phyloP scores from a whole-genome alignment of 2,888 invertebrate genomes.

The Hypsopygia costalis region DNA sequence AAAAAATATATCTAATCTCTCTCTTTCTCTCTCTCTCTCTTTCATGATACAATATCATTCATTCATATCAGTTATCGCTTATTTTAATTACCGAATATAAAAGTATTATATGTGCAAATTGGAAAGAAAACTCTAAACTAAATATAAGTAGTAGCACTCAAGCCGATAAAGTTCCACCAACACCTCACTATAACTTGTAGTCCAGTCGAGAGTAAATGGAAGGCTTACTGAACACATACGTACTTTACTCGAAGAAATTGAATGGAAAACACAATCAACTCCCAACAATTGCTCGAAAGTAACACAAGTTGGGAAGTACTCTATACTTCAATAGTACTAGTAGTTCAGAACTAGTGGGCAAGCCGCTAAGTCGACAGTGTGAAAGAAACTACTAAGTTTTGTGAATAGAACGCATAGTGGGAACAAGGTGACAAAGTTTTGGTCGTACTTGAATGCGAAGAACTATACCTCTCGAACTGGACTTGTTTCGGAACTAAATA shows the following conservation, averaged over 20 bases:
- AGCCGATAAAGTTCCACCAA: neutral
- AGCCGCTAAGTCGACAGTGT: constrained; percentile 71
- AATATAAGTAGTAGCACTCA: neutral
- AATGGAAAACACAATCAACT: constrained; percentile 43
- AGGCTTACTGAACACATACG: constrained; percentile 10
- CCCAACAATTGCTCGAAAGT: constrained; percentile 53
- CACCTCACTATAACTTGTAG: neutral
- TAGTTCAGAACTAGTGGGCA: constrained; percentile 55
- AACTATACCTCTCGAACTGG: constrained; percentile 39
- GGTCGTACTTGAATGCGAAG: constrained; percentile 41
- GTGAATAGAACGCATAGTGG: constrained; percentile 55
- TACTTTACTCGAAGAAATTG: constrained; percentile 20
- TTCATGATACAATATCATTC: too few relatives aligned
- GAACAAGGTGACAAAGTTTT: constrained; percentile 60
- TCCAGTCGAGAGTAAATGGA: constrained; percentile 3
- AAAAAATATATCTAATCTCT: too few relatives aligned
- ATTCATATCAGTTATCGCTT: too few relatives aligned
- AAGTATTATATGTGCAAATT: neutral
- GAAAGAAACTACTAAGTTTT: constrained; percentile 59
- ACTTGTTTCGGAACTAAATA: constrained; percentile 27
- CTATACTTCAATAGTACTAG: constrained; percentile 60
- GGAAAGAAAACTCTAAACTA: neutral
- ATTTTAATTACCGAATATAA: too few relatives aligned
- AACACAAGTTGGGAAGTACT: constrained; percentile 50
- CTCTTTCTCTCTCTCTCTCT: too few relatives aligned